Evolutionary conservation across 2,888 invertebrate genomes (phyloP), one percentile per base, ranked within the genome.

Genomic region (Sesia bembeciformis): DNA sequence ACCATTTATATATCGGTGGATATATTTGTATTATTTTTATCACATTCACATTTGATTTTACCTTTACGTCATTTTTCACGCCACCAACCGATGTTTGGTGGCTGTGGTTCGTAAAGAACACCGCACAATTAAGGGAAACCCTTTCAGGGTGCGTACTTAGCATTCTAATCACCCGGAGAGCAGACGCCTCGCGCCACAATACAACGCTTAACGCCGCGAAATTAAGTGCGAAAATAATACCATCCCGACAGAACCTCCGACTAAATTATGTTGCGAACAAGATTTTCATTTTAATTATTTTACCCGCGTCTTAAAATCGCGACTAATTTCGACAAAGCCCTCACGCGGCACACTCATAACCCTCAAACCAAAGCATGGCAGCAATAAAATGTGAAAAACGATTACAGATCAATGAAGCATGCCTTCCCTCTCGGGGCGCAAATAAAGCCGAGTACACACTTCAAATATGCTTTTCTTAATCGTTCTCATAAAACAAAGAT

Each of bases 401-500:
- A 89, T 88, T 86, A 84, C 85, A 77, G 86, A 84, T 83, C 89
- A 89, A 89, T 89, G 89, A 88, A 84, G 87, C 89, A 78, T 81
- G 72, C 72, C 72, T 83, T 80, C 84, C 87, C 88, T 83, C 82
- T 78, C 70, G 76, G 79, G 79, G 82, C 78, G 82, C 85, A 87
- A 88, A 87, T 87, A 89, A 86, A 82, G 81, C 84, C 73, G 74
- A 81, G 82, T 86, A 84, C 87, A 86, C 85, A 87, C 88, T 89
- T 84, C 87, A 88, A 89, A 89, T 89, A 89, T 89, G 89, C 88
- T 87, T 89, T 89, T 89, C 89, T 89, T 89, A 89, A 89, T 89
- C 89, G 89, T 88, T 88, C 89, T 88, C 89, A 86, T 89, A 89
- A 89, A 89, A 89, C 89, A 89, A 88, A 89, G 89, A 88, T 87